A percentile compares a stretch with the other conserved stretches of the same genome.
These are phyloP conservation scores for Serrognathus titanus DNA, from an alignment of 2,888 invertebrate species.

Conservation along the genomic window DNA sequence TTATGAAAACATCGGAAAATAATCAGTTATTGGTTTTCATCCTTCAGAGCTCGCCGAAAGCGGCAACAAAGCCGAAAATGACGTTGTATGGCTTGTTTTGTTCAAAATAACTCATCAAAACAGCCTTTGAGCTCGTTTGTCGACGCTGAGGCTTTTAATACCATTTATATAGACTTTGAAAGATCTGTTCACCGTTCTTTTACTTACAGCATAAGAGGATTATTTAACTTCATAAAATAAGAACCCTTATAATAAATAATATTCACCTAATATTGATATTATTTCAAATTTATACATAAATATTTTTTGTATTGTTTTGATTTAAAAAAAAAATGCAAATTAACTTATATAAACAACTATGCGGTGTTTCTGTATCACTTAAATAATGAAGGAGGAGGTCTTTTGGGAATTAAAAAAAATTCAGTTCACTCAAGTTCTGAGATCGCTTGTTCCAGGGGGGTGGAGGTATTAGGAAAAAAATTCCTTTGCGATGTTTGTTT, in stretches of 20 bases:
- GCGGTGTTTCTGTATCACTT: too few species aligned
- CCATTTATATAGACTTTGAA: conserved; percentile 28
- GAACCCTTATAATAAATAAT: too few species aligned
- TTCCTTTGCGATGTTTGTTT: too few species aligned
- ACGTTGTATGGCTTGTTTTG: conserved; percentile 37
- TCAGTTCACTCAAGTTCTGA: too few species aligned
- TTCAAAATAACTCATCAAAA: conserved; percentile 39
- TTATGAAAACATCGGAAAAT: conserved; percentile 37
- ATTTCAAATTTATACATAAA: neutral
- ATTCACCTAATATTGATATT: neutral
- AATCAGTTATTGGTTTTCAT: conserved; percentile 35
- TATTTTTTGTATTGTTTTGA: too few species aligned
- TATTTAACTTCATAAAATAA: neutral
- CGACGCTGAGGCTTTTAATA: conserved; percentile 28
- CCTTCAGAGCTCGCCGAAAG: conserved; percentile 19
- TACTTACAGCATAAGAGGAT: neutral
- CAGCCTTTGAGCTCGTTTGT: conserved; percentile 30
- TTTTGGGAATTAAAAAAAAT: too few species aligned
- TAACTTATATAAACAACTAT: too few species aligned
- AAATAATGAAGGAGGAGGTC: too few species aligned
- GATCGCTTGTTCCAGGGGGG: too few species aligned
- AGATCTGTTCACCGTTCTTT: conserved; percentile 22
- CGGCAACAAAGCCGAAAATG: conserved; percentile 28
- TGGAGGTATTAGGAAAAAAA: too few species aligned
- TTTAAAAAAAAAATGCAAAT: too few species aligned